Conservation (phyloP, 2,888 invertebrate species). For the Gisinianus flammeolus region DNA sequence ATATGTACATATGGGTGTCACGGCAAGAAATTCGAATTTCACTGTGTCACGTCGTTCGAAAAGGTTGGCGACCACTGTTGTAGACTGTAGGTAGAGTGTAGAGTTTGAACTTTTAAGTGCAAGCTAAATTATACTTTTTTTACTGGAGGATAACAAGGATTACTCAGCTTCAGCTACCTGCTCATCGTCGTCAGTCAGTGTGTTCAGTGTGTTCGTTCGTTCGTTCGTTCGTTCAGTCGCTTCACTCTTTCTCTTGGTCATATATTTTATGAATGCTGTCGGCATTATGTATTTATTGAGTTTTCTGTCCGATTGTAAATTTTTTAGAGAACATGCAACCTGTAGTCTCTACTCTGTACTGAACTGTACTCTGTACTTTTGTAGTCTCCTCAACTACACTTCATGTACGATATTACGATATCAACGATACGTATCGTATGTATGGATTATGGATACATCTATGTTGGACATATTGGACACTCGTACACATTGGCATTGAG, state of each 20-base stretch:
- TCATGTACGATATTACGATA: background rate
- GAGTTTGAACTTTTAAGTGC: background rate
- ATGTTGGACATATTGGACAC: background rate
- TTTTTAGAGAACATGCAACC: slow-evolving; percentile 4
- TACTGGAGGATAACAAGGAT: background rate
- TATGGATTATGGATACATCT: background rate
- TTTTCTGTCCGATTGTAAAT: background rate
- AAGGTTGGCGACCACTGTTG: no score
- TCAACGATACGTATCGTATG: background rate
- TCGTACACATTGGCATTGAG: background rate
- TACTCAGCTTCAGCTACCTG: slow-evolving; percentile 4
- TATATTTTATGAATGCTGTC: slow-evolving; percentile 18
- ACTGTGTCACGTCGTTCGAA: no score
- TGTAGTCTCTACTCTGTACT: background rate
- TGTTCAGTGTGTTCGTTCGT: background rate
- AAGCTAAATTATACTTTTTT: background rate
- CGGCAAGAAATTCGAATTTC: background rate
- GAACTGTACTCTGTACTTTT: background rate
- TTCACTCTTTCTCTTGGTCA: background rate
- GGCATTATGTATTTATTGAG: slow-evolving; percentile 19
- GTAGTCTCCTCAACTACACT: no score
- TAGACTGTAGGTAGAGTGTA: background rate
- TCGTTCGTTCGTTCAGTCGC: background rate
- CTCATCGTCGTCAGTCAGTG: background rate
- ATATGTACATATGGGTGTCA: background rate